These are phyloP conservation scores for Thamnophis sirtalis DNA, from an alignment of 2,113 vertebrate species.

Conservation along the genomic window DNA sequence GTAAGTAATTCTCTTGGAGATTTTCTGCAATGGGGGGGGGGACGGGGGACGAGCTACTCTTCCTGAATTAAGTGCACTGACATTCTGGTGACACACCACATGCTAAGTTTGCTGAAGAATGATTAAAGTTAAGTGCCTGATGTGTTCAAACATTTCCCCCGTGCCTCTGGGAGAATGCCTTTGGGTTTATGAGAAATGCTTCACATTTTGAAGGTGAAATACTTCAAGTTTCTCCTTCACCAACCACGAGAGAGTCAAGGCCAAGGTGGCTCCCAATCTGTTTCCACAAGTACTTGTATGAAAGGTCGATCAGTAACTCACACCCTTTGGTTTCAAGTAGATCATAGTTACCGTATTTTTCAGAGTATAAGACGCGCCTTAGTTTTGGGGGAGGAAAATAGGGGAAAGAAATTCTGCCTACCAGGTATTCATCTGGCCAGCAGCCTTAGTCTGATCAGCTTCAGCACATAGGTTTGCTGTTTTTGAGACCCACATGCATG, in stretches of 20 bases:
- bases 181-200: background rate
- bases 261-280: background rate
- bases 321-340: no score
- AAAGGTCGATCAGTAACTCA: background rate
- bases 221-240: background rate
- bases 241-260: background rate
- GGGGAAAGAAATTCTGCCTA: no score
- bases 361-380: no score
- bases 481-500: no score
- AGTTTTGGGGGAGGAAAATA: no score
- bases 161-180: conserved; percentile 24
- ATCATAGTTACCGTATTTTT: background rate
- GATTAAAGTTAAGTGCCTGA: conserved; percentile 60
- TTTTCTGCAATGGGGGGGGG: background rate
- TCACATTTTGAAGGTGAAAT: background rate
- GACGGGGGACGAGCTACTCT: background rate
- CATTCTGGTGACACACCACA: conserved; percentile 12
- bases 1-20: background rate
- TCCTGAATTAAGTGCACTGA: conserved; percentile 42
- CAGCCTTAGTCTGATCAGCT: no score
- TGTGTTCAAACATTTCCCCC: conserved; percentile 27
- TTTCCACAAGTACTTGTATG: background rate
- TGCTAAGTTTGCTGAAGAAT: conserved; percentile 32
- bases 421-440: no score
- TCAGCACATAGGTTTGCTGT: no score